A percentile compares a stretch with the other conserved stretches of the same genome.
phyloP scores from a whole-genome alignment of 2,113 vertebrate species.

The Peromyscus maniculatus region DNA sequence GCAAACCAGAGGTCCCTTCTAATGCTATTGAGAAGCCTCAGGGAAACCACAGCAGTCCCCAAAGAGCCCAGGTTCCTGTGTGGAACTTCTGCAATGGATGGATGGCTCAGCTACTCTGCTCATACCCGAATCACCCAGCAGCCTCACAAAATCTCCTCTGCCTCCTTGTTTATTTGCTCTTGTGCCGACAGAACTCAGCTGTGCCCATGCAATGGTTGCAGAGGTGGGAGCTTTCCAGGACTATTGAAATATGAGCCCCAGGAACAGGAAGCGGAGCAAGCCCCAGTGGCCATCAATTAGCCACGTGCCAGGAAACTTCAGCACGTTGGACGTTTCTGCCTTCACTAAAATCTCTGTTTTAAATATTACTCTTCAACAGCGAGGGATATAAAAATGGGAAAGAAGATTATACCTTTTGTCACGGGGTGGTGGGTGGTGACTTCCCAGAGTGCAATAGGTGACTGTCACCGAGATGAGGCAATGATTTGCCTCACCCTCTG shows the following conservation, averaged over 20 bases:
- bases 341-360: neutral
- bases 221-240: neutral
- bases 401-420: neutral
- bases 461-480: conserved; percentile 43
- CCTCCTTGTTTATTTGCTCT: no score
- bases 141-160: rapidly evolving
- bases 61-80: neutral
- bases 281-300: neutral
- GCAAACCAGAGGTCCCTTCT: no score
- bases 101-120: neutral
- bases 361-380: neutral
- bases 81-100: neutral
- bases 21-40: neutral
- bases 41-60: neutral
- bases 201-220: no score
- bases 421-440: neutral
- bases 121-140: neutral
- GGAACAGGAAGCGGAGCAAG: neutral
- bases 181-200: neutral
- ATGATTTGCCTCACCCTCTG: conserved; percentile 49
- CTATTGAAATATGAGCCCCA: neutral
- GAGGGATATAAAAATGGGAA: neutral
- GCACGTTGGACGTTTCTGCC: neutral
- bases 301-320: neutral
- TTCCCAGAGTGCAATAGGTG: neutral